These are phyloP conservation scores for Bombyx mandarina DNA, from an alignment of 1,140 invertebrate species.

Conservation along the genomic window DNA sequence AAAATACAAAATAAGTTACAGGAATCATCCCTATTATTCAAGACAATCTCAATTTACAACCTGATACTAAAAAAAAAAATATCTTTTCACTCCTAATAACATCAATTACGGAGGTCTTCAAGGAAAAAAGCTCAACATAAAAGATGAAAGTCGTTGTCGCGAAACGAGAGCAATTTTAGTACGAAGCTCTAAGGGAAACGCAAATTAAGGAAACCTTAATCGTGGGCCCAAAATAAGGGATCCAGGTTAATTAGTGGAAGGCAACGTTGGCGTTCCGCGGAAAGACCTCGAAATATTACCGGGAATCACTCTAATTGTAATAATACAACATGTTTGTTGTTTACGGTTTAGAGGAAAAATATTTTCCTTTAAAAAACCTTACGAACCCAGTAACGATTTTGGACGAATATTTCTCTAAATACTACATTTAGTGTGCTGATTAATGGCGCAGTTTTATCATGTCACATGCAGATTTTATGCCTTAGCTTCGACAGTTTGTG, in stretches of 20 bases:
- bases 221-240: conserved; percentile 7
- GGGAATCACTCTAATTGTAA: not conserved
- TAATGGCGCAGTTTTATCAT: no score
- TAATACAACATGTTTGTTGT: no score
- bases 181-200: conserved; percentile 5
- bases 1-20: no score
- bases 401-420: no score
- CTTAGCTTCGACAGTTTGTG: no score
- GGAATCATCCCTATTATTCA: no score
- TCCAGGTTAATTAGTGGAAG: conserved; percentile 14
- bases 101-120: not conserved
- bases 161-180: not conserved
- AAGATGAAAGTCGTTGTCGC: not conserved
- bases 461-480: no score
- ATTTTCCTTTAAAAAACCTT: no score
- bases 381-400: no score
- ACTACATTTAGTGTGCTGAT: no score
- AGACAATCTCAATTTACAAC: no score
- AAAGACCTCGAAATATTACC: conserved; percentile 12
- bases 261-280: conserved; percentile 2
- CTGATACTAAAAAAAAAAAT: not conserved
- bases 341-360: no score
- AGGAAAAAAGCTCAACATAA: not conserved
- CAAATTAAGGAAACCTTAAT: conserved; percentile 17
- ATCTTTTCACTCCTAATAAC: not conserved